These are phyloP conservation scores for Saccopteryx leptura DNA, from an alignment of 2,113 vertebrate species.

Conservation along the genomic window DNA sequence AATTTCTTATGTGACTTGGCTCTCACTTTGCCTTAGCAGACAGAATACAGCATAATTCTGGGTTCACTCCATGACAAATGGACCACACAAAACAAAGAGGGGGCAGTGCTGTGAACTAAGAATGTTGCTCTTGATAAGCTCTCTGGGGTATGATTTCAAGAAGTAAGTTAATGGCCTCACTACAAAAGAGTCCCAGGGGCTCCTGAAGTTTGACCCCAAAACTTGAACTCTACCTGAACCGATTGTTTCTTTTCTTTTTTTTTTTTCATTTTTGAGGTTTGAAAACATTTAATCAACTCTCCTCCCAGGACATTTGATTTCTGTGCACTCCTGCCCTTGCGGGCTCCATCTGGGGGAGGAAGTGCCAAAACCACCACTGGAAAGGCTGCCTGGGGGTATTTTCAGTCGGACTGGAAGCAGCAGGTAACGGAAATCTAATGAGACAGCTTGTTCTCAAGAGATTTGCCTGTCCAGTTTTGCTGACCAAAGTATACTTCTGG, in stretches of 20 bases:
- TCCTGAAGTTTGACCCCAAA: conserved; percentile 77
- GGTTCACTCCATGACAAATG: conserved; percentile 41
- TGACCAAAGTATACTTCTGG: conserved; percentile 76
- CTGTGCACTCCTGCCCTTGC: conserved; percentile 63
- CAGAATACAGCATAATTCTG: not conserved
- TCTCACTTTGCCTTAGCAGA: conserved; percentile 1
- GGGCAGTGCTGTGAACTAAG: conserved; percentile 40
- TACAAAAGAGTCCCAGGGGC: conserved; percentile 78
- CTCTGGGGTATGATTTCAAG: conserved; percentile 69
- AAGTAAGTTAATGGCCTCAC: conserved; percentile 57
- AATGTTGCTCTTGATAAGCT: conserved; percentile 49
- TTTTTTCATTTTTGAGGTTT: conserved; percentile 63
- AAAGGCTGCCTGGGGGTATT: conserved; percentile 55
- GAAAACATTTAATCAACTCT: conserved; percentile 75
- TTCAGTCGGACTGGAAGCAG: conserved; percentile 58
- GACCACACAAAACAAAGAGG: conserved; percentile 78
- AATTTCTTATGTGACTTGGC: conserved; percentile 47
- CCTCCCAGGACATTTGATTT: conserved; percentile 73
- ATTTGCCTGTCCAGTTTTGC: conserved; percentile 76
- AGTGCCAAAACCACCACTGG: conserved; percentile 76
- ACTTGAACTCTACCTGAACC: conserved; percentile 85
- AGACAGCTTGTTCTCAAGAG: conserved; percentile 72
- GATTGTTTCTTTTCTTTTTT: conserved; percentile 46
- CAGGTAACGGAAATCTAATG: conserved; percentile 65
- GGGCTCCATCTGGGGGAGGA: conserved; percentile 67